Evolutionary conservation across 2,888 invertebrate genomes (phyloP), one percentile per base, ranked within the genome.

Genomic region (Lochmaea crataegi): DNA sequence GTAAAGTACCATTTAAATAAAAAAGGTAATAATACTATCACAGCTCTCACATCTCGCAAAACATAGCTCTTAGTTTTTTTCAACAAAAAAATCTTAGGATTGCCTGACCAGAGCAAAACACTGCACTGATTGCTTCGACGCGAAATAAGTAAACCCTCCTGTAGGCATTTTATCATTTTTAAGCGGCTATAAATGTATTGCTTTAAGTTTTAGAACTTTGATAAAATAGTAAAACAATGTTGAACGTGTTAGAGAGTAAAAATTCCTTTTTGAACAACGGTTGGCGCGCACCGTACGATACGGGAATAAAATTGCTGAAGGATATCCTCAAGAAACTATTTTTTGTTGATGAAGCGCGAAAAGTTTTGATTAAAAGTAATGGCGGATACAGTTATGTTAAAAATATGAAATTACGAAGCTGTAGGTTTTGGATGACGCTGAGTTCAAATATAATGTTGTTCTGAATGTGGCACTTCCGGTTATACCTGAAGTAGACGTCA

Each of bases 41-140:
- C 87, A 87, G 87, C 87, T 86, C 86, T 86, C 84, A 84, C 84
- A 84, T 85, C 83, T 84, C 81, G 83, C 80, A 83, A 83, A 79
- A 78, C 67, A 66, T 77, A 77, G 76, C 77, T 76, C 73, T 71
- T 78, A 75, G 68, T 72, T 71, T 64, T 68, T 73, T 71, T 32
- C 32, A 45, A 45, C 14, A 14, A 60, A 63, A 63, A 63, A 63
- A 41, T 41, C 68, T 64, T 53, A 58, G 56, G 68, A 75, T 74
- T 76, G 74, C 78, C 79, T 77, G 79, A 79, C 79, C 77, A 78
- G 74, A 74, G 69, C 73, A 75, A 73, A 66, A 74, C 26, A 65
- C 53, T 72, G 53, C 63, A 57, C 73, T 78, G 79, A 78, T 79
- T 79, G 78, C 77, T 76, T 73, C 57, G 63, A 77, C 78, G 77